A percentile compares a stretch with the other conserved stretches of the same genome.
phyloP scores from a whole-genome alignment of 2,113 vertebrate species.

The Daphoenositta chrysoptera region DNA sequence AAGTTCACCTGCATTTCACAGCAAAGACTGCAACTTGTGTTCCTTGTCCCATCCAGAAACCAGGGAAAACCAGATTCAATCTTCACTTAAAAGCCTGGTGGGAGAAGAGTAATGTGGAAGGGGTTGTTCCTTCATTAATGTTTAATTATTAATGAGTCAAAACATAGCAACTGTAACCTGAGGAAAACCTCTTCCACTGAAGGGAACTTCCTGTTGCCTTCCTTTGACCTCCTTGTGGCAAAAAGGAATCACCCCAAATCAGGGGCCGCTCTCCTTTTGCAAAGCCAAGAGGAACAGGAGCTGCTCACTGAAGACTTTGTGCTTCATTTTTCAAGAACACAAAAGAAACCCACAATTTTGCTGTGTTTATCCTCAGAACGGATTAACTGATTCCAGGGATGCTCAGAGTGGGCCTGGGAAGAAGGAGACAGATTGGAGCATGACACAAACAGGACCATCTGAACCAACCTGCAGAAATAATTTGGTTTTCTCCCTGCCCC shows the following conservation, averaged over 20 bases:
- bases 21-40: neutral
- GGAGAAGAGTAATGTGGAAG: neutral
- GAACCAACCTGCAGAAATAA: neutral
- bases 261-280: neutral
- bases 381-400: neutral
- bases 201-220: neutral
- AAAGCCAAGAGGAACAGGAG: neutral
- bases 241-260: neutral
- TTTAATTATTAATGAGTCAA: neutral
- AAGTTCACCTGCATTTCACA: neutral
- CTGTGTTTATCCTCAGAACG: neutral
- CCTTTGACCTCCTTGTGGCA: neutral
- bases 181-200: neutral
- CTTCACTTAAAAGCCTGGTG: neutral
- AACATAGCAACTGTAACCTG: neutral
- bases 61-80: neutral
- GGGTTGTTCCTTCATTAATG: neutral
- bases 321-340: neutral
- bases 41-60: neutral
- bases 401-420: neutral
- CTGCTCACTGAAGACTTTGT: neutral
- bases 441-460: fast-evolving
- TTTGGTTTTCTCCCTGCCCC: neutral
- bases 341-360: neutral
- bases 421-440: neutral